These are phyloP conservation scores for Trissolcus japonicus DNA, from an alignment of 2,888 invertebrate genomes.

Conservation along the genomic window DNA sequence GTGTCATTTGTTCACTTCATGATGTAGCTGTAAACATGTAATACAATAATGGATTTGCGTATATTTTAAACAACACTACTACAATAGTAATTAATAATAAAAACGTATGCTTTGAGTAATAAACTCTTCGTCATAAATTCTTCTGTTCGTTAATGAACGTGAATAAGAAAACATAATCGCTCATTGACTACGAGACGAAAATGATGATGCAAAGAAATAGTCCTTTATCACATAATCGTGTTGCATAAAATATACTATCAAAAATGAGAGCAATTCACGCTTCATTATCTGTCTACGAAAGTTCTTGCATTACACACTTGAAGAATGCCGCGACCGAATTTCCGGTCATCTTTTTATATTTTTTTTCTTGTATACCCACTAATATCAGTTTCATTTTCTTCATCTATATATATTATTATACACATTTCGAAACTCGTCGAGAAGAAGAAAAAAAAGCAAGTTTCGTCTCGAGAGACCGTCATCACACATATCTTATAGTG, in stretches of 20 bases:
- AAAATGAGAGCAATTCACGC: constrained; percentile 54
- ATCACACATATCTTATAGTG: constrained; percentile 54
- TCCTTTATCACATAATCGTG: constrained; percentile 53
- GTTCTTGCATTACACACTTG: constrained; percentile 53
- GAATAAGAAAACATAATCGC: constrained; percentile 39
- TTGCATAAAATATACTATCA: constrained; percentile 57
- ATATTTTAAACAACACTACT: constrained; percentile 58
- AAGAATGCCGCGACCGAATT: constrained; percentile 42
- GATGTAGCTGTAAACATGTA: constrained; percentile 58
- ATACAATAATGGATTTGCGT: constrained; percentile 58
- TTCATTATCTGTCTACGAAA: constrained; percentile 45
- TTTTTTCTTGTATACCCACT: constrained; percentile 42
- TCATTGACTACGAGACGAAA: constrained; percentile 48
- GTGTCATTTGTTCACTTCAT: constrained; percentile 59
- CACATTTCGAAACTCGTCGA: constrained; percentile 51
- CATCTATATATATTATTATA: constrained; percentile 47
- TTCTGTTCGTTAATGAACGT: constrained; percentile 40
- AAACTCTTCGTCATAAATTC: constrained; percentile 56
- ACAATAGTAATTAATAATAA: constrained; percentile 54
- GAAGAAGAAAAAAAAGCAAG: constrained; percentile 45
- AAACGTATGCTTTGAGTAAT: constrained; percentile 54
- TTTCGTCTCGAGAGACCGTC: constrained; percentile 40
- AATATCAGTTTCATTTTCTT: constrained; percentile 41
- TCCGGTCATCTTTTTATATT: constrained; percentile 17
- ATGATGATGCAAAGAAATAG: constrained; percentile 46